A percentile compares a stretch with the other conserved stretches of the same genome.
These are phyloP conservation scores for Hippocampus abdominalis DNA, from an alignment of 2,113 vertebrate species.

Conservation along the genomic window DNA sequence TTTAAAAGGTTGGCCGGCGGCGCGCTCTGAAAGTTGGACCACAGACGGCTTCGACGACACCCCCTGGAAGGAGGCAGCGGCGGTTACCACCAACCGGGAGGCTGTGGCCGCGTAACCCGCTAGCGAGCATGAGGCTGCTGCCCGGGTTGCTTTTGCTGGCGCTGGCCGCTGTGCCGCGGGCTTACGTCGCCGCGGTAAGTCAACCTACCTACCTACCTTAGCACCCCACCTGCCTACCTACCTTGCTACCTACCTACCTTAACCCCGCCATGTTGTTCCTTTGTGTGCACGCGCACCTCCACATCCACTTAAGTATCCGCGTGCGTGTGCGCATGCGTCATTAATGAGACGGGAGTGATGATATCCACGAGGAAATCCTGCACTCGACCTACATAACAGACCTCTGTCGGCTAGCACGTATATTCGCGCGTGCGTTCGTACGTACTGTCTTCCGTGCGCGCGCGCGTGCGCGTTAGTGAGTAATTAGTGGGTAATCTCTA, in stretches of 20 bases:
- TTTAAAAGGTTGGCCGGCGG: conserved; percentile 39
- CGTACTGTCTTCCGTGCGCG: conserved; percentile 1
- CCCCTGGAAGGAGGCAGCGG: conserved; percentile 52
- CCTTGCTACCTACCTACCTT: neutral
- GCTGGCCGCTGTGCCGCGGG: conserved; percentile 67
- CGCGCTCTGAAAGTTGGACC: conserved; percentile 55
- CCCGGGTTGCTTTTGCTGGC: conserved; percentile 57
- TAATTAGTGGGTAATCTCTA: conserved; percentile 72
- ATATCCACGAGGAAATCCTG: conserved; percentile 59
- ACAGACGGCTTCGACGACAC: neutral
- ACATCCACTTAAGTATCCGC: neutral
- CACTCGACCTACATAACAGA: conserved; percentile 66
- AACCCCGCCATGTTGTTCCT: conserved; percentile 2
- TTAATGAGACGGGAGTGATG: conserved; percentile 29
- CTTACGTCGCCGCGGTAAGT: conserved; percentile 33
- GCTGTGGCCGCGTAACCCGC: conserved; percentile 44
- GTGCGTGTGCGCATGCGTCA: neutral
- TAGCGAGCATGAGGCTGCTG: conserved; percentile 71
- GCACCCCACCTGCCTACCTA: neutral
- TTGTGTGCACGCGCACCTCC: conserved; percentile 6
- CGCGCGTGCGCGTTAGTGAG: conserved; percentile 19
- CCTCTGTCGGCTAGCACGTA: conserved; percentile 23
- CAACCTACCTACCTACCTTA: neutral
- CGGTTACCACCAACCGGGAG: conserved; percentile 46
- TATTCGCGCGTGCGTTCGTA: neutral